phyloP scores from a whole-genome alignment of 2,888 invertebrate species.

The Electrophaes corylata region DNA sequence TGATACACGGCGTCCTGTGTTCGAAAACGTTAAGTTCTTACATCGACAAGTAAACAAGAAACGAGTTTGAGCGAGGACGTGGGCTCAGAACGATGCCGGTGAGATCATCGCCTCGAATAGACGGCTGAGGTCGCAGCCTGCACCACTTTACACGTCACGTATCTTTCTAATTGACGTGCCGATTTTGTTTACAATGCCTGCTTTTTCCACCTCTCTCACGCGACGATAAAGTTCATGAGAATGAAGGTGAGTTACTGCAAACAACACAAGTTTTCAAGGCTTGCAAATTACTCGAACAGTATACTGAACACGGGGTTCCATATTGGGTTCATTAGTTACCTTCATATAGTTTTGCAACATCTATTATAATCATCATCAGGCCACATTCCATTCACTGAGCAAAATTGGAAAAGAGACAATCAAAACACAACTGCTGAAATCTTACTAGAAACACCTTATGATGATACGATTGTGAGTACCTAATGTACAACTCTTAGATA shows the following conservation, averaged over 20 bases:
- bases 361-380: slow-evolving; percentile 16
- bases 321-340: too few species aligned
- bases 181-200: slow-evolving; percentile 67
- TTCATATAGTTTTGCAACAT: slow-evolving; percentile 15
- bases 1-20: slow-evolving; percentile 67
- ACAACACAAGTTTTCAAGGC: slow-evolving; percentile 37
- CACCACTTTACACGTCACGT: slow-evolving; percentile 72
- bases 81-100: slow-evolving; percentile 61
- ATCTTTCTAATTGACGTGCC: slow-evolving; percentile 75
- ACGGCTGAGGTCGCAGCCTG: slow-evolving; percentile 75
- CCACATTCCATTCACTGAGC: slow-evolving; percentile 23
- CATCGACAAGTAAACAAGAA: slow-evolving; percentile 79
- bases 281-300: slow-evolving; percentile 22
- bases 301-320: slow-evolving; percentile 19
- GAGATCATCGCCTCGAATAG: slow-evolving; percentile 81
- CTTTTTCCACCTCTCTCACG: slow-evolving; percentile 60
- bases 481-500: slow-evolving; percentile 8
- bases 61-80: slow-evolving; percentile 81
- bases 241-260: slow-evolving; percentile 45
- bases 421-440: slow-evolving; percentile 19
- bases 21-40: slow-evolving; percentile 70
- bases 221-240: slow-evolving; percentile 49
- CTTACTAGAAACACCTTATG: slow-evolving; percentile 26
- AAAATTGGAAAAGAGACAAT: slow-evolving; percentile 23
- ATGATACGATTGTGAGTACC: slow-evolving; percentile 17